Base-by-base conservation (phyloP, 2,888 invertebrate genomes). In the Plusia festucae region DNA sequence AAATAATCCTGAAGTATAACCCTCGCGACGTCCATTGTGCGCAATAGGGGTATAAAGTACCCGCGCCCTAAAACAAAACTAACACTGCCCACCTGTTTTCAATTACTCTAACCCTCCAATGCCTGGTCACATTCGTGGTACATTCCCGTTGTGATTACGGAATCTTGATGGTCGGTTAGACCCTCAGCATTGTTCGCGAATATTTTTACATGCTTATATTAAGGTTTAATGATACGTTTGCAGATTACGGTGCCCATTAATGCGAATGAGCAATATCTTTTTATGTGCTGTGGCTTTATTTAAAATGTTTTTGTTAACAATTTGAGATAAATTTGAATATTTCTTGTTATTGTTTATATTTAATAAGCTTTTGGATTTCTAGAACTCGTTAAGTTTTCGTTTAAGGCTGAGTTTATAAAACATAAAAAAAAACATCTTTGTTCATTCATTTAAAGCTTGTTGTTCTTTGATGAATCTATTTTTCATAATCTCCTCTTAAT, bases 81-180 rank as follows among this genome's bases (percentile, higher is more conserved):
- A 60, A 65, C 68, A 60, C 63, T 67, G 62, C 70, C 68, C 71
- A 80, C 79, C 73, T 81, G 78, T 74, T 74, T 81, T 79, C 66
- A 83, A 83, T 84, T 82, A 73, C 74, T 73, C 57, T 74, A 79
- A 80, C 73, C 78, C 79, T 76, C 74, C 75, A 79, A 83, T 81
- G 82, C 73, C 73, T 60, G 70, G 79, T 65, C 70, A 75, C 81
- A 77, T 80, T 78, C 62, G 77, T 77, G 73, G 76, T 59, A 79
- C 78, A 86, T 86, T 83, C 87, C 82, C 68, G 68, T 78, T 76
- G 73, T 85, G 87, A 86, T 86, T 87, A 85, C 83, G 74, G 77
- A 82, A 82, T 82, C 79, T 76, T 73, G 69, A 71, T 73, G 81
- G 81, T 80, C 77, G 59, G 66, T 82, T 70, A 68, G 74, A 75